Percentiles rank a stretch among this genome's conserved stretches.
Evolutionary conservation across 2,113 vertebrate species (phyloP).

Genomic region (Ginglymostoma cirratum): DNA sequence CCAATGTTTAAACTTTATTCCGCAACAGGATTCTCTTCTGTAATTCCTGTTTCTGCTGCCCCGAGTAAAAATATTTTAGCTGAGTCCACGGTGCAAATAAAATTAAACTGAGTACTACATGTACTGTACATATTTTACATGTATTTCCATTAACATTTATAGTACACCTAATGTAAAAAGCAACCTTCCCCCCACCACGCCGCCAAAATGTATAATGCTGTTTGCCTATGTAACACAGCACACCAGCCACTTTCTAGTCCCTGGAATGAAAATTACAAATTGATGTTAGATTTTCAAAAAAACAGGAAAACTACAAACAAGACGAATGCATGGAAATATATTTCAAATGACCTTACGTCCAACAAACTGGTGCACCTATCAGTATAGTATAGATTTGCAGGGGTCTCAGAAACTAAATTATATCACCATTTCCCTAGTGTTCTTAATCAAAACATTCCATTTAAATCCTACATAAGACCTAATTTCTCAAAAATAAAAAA

Average conservation of each 20-base stretch:
- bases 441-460: background rate
- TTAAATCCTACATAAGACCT: background rate
- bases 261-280: background rate
- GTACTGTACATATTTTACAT: background rate
- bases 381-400: background rate
- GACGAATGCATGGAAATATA: background rate
- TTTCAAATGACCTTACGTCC: background rate
- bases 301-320: background rate
- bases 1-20: background rate
- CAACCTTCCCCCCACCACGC: too few relatives aligned
- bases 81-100: background rate
- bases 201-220: background rate
- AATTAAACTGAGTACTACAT: background rate
- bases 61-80: background rate
- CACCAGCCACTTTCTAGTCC: background rate
- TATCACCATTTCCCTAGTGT: background rate
- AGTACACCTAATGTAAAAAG: background rate
- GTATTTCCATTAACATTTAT: background rate
- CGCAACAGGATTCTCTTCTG: background rate
- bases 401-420: background rate
- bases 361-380: background rate
- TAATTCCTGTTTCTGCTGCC: background rate
- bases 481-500: background rate
- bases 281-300: background rate
- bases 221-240: background rate